Conservation (phyloP, 2,888 invertebrate species). For the Lacanobia oleracea region DNA sequence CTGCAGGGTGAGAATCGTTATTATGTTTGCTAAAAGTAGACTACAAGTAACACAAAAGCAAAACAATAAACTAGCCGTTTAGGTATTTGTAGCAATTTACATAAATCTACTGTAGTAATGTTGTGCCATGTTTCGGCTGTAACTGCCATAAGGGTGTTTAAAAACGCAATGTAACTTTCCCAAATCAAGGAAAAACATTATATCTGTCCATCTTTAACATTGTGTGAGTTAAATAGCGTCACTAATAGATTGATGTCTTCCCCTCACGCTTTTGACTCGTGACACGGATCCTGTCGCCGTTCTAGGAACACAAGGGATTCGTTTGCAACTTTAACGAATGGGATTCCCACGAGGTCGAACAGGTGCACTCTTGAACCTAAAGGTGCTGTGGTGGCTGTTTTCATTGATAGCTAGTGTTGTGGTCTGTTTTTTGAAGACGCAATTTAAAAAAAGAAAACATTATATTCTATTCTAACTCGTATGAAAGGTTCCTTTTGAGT, state of each 20-base stretch:
- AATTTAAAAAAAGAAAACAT: too few relatives aligned
- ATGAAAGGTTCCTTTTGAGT: background rate
- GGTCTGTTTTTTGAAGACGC: background rate
- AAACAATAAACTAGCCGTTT: background rate
- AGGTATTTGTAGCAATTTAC: background rate
- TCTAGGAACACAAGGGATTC: conserved; percentile 32
- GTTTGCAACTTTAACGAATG: conserved; percentile 41
- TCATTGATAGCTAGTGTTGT: background rate
- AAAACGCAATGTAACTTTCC: background rate
- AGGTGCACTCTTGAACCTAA: conserved; percentile 8
- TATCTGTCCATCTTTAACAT: background rate
- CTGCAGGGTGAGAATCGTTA: background rate
- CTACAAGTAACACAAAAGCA: background rate
- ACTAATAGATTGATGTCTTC: conserved; percentile 36
- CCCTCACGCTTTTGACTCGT: conserved; percentile 40
- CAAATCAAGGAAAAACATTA: background rate
- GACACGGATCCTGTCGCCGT: conserved; percentile 34
- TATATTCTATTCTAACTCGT: too few relatives aligned
- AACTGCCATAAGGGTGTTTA: background rate
- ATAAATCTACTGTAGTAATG: background rate
- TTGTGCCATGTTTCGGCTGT: background rate
- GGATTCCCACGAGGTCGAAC: conserved; percentile 41
- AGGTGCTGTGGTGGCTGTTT: background rate
- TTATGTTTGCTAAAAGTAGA: background rate
- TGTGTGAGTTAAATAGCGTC: background rate